Evolutionary conservation across 2,113 vertebrate genomes (phyloP).

Genomic region (Nibea coibor): DNA sequence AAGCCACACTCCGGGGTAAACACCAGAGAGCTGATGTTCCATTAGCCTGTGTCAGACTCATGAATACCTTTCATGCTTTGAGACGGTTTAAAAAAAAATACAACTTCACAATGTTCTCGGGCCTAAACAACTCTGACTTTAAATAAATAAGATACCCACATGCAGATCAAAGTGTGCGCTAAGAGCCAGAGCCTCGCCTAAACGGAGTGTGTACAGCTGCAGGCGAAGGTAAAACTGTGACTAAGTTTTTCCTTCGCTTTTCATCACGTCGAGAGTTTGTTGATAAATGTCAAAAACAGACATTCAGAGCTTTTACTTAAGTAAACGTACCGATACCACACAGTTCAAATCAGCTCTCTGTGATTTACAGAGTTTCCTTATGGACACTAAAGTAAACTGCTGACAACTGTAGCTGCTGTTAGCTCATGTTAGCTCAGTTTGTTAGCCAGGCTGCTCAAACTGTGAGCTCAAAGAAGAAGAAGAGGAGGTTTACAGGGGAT

Average conservation of each 20-base stretch:
- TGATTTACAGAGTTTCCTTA: no score
- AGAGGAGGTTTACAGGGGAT: no score
- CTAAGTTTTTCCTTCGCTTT: slow-evolving; percentile 5
- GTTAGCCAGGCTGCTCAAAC: no score
- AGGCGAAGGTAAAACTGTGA: slow-evolving; percentile 28
- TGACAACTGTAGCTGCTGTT: no score
- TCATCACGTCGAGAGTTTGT: slow-evolving; percentile 31
- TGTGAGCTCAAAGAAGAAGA: no score
- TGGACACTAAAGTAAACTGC: no score
- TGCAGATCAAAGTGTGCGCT: slow-evolving; percentile 39
- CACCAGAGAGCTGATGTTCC: slow-evolving; percentile 29
- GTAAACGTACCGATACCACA: no score
- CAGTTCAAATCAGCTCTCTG: no score
- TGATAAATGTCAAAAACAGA: slow-evolving; percentile 10
- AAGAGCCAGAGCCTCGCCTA: not conserved
- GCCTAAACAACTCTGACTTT: slow-evolving; percentile 22
- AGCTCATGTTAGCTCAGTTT: no score
- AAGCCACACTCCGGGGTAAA: slow-evolving; percentile 30
- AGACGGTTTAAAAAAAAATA: slow-evolving; percentile 8
- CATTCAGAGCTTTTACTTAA: not conserved
- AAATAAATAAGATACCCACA: slow-evolving; percentile 17
- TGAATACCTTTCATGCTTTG: slow-evolving; percentile 50
- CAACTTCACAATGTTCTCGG: slow-evolving; percentile 18
- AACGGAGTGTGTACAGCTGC: not conserved
- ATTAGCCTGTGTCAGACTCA: slow-evolving; percentile 49